Base-by-base conservation (phyloP, 2,113 vertebrate species). In the Rostratula benghalensis region DNA sequence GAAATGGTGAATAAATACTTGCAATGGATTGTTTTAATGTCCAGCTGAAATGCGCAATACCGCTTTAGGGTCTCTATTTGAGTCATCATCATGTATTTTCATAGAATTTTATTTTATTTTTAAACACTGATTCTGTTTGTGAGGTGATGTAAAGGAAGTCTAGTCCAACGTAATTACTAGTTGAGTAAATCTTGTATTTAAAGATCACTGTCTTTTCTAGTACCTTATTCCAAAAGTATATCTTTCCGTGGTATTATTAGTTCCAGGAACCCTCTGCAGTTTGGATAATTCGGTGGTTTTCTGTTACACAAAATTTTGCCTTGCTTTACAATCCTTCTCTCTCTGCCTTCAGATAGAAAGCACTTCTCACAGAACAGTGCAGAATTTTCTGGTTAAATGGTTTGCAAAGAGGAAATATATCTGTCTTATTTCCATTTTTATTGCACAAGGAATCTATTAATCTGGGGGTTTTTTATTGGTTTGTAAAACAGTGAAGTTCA, bases 401-500 rank as follows among this genome's bases (percentile, higher is more conserved):
- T 13, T 80, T 93, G 18, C 74, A 69, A 83, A 46, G 41, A 91
- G 20, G 50, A 93, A 86, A 67, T 77, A 22, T 51, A 59, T 79
- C 43, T 81, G 15, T 91, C 51, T 27, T 81, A 75, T 95, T 94
- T 93, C 88, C 85, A 83, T 94, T 93, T 94, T 90, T 90, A 94
- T 81, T 93, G 87, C 63, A 63, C 45, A 77, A 90, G 59, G 46
- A 83, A 75, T 90, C 23, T 94, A 80, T 95, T 95, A 90, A 90
- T 90, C 23, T 93, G 3, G n/a, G 7, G 7, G 45, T 6, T 46
- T 90, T 83, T 83, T 94, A 95, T 90, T 91, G 37, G 4, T 92
- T 96, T 97, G 83, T 85, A 77, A 74, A 87, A 87, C 22, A 63
- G 16, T 78, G 71, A 80, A 69, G 37, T 80, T 93, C 65, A 82